phyloP scores from a whole-genome alignment of 1,140 invertebrate genomes.

The Drosophila oshimai region DNA sequence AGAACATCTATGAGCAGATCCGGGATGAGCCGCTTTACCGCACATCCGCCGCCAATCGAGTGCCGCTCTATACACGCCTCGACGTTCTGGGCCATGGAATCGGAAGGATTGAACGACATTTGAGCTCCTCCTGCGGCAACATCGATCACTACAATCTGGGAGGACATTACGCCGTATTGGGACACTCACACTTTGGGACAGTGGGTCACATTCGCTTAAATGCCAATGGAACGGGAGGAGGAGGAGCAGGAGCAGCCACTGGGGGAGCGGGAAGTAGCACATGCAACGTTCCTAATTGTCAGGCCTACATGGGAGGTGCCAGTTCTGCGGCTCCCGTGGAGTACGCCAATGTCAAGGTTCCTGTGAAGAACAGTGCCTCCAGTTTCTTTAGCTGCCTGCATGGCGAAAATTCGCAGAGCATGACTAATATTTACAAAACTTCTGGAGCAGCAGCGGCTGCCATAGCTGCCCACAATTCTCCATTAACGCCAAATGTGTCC shows the following conservation, averaged over 20 bases:
- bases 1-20: slow-evolving; percentile 84
- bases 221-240: slow-evolving; percentile 33
- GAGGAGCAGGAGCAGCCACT: background rate
- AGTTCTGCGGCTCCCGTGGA: slow-evolving; percentile 26
- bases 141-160: slow-evolving; percentile 84
- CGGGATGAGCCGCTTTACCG: slow-evolving; percentile 83
- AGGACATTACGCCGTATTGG: slow-evolving; percentile 79
- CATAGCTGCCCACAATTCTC: slow-evolving; percentile 36
- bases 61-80: slow-evolving; percentile 84
- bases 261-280: background rate
- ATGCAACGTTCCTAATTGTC: slow-evolving; percentile 64
- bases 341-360: slow-evolving; percentile 61
- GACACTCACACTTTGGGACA: slow-evolving; percentile 80
- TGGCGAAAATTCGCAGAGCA: slow-evolving; percentile 82
- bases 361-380: slow-evolving; percentile 75
- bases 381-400: slow-evolving; percentile 82
- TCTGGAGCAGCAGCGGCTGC: slow-evolving; percentile 42
- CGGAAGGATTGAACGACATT: slow-evolving; percentile 84
- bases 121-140: slow-evolving; percentile 85
- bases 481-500: slow-evolving; percentile 53
- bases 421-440: slow-evolving; percentile 81
- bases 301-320: slow-evolving; percentile 38
- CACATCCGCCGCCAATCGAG: slow-evolving; percentile 44
- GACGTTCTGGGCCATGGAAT: slow-evolving; percentile 84
- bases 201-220: slow-evolving; percentile 81